Base-by-base conservation (phyloP, 2,113 vertebrate genomes). In the Pterocles orientalis region DNA sequence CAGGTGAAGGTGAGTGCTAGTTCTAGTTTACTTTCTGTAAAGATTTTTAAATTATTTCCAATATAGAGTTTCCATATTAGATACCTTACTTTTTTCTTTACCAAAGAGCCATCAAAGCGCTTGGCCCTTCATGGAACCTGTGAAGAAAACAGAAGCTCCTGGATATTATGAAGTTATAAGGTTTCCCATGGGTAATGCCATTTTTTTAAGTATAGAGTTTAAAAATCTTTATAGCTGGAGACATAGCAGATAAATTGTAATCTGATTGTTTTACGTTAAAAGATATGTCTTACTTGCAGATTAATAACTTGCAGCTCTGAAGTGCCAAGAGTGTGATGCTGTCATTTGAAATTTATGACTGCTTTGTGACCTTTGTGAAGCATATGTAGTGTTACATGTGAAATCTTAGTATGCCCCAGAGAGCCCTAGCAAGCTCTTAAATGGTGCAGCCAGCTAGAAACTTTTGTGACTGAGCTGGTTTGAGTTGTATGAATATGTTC, bases 61-160 rank as follows among this genome's bases (percentile, higher is more conserved):
- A 85, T 87, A 41, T 96, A 91, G 95, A 96, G 97, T 97, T 97
- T 95, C 95, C 90, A 84, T 94, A 97, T 97, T 93, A 97, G 94
- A 97, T 90, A 97, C 97, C 91, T 97, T 98, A 83, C 88, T 96
- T 91, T 97, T 96, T 97, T 97, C 91, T 97, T 94, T 98, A 96
- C 96, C 82, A 95, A 96, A 99, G 99, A 99, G 98, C 97, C 99
- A 99, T 97, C 99, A 99, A 98, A 99, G 99, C 75, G 99, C 99
- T 95, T 99, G 99, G 99, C 99, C 99, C 86, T 99, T 99, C 98
- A 99, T 99, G 99, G 99, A 99, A 98, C 99, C 99, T 10, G 99
- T 99, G 97, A 99, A 99, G 98, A 99, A 99, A 98, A 99, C 99
- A 53, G 99, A 99, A 96, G 99, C 99, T 81, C 99, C 99, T 54